These are phyloP conservation scores for Rhopilema esculentum DNA, from an alignment of 30 jellyfish, hydroid and myxozoan species.

Conservation along the genomic window DNA sequence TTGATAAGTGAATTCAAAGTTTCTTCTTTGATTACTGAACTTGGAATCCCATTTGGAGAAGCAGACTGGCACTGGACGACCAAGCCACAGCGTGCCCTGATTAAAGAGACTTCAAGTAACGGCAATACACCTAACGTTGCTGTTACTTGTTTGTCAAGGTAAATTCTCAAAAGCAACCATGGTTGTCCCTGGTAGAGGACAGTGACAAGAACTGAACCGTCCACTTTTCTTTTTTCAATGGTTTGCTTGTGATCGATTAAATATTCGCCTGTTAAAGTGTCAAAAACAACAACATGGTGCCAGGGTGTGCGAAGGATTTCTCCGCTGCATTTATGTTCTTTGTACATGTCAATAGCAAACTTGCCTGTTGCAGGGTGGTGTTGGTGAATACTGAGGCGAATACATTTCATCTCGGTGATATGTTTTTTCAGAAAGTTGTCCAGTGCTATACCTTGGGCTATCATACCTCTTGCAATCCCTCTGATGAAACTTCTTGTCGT, in stretches of 20 bases:
- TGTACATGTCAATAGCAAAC: constrained; percentile 52
- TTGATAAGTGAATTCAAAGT: constrained; percentile 30
- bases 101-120: constrained; percentile 4
- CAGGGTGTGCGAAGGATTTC: constrained; percentile 74
- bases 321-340: constrained; percentile 2
- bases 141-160: background rate
- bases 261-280: constrained; percentile 43
- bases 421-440: constrained; percentile 53
- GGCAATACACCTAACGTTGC: background rate
- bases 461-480: constrained; percentile 60
- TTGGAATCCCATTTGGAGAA: background rate
- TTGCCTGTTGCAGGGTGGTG: constrained; percentile 65
- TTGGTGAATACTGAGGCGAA: constrained; percentile 66
- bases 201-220: constrained; percentile 1
- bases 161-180: constrained; percentile 36
- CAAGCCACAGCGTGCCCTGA: constrained; percentile 51
- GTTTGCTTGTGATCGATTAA: constrained; percentile 27
- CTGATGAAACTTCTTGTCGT: constrained; percentile 30
- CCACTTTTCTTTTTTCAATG: background rate
- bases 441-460: constrained; percentile 72
- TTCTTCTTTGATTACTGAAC: background rate
- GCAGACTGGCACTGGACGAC: background rate
- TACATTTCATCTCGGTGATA: background rate
- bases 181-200: constrained; percentile 18
- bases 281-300: constrained; percentile 62